A percentile compares a stretch with the other conserved stretches of the same genome.
Evolutionary conservation across 1,140 invertebrate species (phyloP).

Genomic region (Drosophila asahinai): DNA sequence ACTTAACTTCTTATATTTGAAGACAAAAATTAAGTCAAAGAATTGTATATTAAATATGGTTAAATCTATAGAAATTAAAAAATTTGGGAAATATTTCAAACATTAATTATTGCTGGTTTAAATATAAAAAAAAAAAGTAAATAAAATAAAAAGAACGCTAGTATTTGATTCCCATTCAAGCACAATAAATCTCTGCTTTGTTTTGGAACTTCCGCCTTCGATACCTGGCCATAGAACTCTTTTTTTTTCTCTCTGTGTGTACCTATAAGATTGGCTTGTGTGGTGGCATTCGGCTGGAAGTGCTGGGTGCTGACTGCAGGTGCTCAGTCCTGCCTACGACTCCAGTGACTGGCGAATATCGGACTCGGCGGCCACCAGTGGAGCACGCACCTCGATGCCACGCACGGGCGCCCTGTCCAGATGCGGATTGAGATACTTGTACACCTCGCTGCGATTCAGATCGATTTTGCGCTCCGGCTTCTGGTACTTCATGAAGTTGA

Average conservation of each 20-base stretch:
- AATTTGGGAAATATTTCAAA: no score
- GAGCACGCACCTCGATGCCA: conserved; percentile 88
- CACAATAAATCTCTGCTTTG: neutral
- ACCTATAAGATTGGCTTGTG: conserved; percentile 19
- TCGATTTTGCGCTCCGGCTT: conserved; percentile 90
- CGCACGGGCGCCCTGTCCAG: conserved; percentile 88
- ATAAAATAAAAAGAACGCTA: neutral
- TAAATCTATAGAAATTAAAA: no score
- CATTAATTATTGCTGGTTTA: no score
- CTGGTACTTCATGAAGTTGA: conserved; percentile 92
- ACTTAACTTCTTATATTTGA: no score
- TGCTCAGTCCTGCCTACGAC: conserved; percentile 45
- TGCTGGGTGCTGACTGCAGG: neutral
- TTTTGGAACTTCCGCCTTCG: no score
- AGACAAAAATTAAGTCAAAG: no score
- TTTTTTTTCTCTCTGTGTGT: conserved; percentile 5
- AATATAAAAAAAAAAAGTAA: no score
- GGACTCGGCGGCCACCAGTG: conserved; percentile 88
- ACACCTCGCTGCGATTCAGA: conserved; percentile 90
- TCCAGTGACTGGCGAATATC: conserved; percentile 85
- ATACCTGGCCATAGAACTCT: neutral
- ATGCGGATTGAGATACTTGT: conserved; percentile 89
- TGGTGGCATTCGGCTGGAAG: neutral
- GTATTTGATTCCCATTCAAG: neutral
- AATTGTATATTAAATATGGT: no score